A percentile compares a stretch with the other conserved stretches of the same genome.
Evolutionary conservation across 1,140 invertebrate genomes (phyloP).

Genomic region (Drosophila lacertosa): DNA sequence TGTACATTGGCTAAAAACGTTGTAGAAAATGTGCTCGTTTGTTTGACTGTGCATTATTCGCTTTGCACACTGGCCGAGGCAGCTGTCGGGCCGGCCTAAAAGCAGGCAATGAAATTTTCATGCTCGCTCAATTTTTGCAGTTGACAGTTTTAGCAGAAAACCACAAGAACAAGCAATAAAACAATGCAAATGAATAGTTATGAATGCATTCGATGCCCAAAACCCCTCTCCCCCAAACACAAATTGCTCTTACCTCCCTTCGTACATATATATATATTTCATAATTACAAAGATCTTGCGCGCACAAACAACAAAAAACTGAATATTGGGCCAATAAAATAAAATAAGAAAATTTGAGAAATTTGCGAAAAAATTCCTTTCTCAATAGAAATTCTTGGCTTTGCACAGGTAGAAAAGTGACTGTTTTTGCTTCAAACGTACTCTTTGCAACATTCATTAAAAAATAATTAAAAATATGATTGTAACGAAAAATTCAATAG

Average conservation of each 20-base stretch:
- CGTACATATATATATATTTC: too few species aligned
- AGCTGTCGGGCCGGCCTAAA: slow-evolving; percentile 24
- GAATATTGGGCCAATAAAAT: too few species aligned
- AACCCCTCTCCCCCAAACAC: too few species aligned
- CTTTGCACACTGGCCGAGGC: slow-evolving; percentile 10
- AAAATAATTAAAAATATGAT: too few species aligned
- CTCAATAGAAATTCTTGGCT: too few species aligned
- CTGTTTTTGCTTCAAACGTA: too few species aligned
- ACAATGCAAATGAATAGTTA: slow-evolving; percentile 40
- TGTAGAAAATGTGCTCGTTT: slow-evolving; percentile 27
- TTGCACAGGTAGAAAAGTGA: too few species aligned
- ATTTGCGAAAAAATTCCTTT: too few species aligned
- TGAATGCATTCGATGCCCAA: slow-evolving; percentile 37
- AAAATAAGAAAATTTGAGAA: too few species aligned
- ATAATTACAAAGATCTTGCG: not conserved
- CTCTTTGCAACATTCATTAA: too few species aligned
- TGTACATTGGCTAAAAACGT: slow-evolving; percentile 33
- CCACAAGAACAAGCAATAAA: slow-evolving; percentile 22
- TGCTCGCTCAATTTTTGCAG: slow-evolving; percentile 47
- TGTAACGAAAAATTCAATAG: too few species aligned
- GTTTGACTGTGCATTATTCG: slow-evolving; percentile 37
- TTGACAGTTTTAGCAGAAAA: slow-evolving; percentile 42
- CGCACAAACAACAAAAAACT: not conserved
- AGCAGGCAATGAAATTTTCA: slow-evolving; percentile 56
- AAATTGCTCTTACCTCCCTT: too few species aligned